phyloP scores from a whole-genome alignment of 2,888 invertebrate species.

The Hofmannophila pseudospretella region DNA sequence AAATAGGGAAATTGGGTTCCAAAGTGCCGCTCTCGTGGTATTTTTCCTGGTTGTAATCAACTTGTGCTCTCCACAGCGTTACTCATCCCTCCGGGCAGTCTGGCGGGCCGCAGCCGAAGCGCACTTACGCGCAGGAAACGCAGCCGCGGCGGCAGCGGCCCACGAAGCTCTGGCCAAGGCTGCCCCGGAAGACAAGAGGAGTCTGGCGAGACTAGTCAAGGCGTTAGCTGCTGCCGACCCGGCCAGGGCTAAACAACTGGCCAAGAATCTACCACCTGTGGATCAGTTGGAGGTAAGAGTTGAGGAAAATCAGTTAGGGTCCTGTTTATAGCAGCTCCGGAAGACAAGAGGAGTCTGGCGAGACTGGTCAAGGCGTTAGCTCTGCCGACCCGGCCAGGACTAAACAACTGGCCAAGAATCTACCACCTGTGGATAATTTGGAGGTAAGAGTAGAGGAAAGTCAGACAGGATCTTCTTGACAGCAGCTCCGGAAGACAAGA shows the following conservation, averaged over 20 bases:
- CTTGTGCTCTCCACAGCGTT: slow-evolving; percentile 17
- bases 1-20: no score
- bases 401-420: slow-evolving; percentile 69
- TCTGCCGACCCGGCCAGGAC: slow-evolving; percentile 89
- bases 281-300: slow-evolving; percentile 42
- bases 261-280: slow-evolving; percentile 47
- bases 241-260: slow-evolving; percentile 83
- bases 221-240: slow-evolving; percentile 92
- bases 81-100: slow-evolving; percentile 82
- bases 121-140: slow-evolving; percentile 86
- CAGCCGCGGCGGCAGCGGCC: slow-evolving; percentile 87
- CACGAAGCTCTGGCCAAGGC: slow-evolving; percentile 83
- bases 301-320: no score
- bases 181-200: slow-evolving; percentile 87
- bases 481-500: slow-evolving; percentile 87
- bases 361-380: slow-evolving; percentile 92
- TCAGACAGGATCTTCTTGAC: neutral
- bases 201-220: slow-evolving; percentile 92
- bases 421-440: slow-evolving; percentile 49
- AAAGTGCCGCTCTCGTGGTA: no score
- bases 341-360: no score
- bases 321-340: no score
- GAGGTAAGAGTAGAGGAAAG: no score
- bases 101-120: slow-evolving; percentile 93
- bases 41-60: neutral